These are phyloP conservation scores for Danio jaintianensis DNA, from an alignment of 2,797 vertebrate genomes.

Conservation along the genomic window DNA sequence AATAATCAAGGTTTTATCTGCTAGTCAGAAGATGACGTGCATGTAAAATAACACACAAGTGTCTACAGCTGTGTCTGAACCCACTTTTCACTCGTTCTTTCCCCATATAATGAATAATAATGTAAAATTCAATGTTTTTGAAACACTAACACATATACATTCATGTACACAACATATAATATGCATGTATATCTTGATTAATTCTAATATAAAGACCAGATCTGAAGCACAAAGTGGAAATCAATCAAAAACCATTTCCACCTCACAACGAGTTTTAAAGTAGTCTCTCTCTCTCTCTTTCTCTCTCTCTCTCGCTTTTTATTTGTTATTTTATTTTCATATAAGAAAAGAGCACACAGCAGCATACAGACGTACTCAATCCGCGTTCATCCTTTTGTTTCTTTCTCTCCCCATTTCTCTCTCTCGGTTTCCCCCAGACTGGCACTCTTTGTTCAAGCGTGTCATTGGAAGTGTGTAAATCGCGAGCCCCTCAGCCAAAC, in stretches of 20 bases:
- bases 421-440: slow-evolving; percentile 11
- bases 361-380: slow-evolving; percentile 22
- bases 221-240: not conserved
- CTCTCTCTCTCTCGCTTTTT: not conserved
- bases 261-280: not conserved
- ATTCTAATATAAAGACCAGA: not conserved
- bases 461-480: slow-evolving; percentile 62
- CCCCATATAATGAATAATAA: not conserved
- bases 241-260: not conserved
- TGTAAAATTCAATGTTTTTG: not conserved
- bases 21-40: not conserved
- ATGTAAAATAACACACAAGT: slow-evolving; percentile 3
- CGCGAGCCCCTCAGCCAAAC: slow-evolving; percentile 57
- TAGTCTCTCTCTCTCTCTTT: not conserved
- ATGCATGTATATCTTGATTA: not conserved
- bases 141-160: no score
- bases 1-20: not conserved
- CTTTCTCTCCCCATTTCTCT: slow-evolving; percentile 7
- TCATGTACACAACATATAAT: no score
- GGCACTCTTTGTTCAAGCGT: slow-evolving; percentile 59
- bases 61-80: slow-evolving; percentile 26
- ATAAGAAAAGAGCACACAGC: not conserved
- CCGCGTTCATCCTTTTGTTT: slow-evolving; percentile 36
- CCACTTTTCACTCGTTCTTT: not conserved
- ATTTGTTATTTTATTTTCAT: not conserved